phyloP scores from a whole-genome alignment of 2,797 vertebrate species.

The Nannoperca obscura region DNA sequence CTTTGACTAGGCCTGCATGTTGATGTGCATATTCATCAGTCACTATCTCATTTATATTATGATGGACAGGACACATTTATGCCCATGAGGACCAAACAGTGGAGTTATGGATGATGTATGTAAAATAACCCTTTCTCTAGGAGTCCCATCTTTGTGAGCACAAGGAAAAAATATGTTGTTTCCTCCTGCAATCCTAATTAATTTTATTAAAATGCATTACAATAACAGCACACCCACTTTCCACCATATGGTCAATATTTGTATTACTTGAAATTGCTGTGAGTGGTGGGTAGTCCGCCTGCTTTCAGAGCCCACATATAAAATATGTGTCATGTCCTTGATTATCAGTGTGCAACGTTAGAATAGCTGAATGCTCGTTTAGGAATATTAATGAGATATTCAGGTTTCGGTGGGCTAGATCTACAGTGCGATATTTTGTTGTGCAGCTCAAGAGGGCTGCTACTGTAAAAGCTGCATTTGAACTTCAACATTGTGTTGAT shows the following conservation, averaged over 20 bases:
- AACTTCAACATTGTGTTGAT: constrained; percentile 23
- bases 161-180: constrained; percentile 27
- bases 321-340: constrained; percentile 52
- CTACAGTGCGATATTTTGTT: background rate
- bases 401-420: constrained; percentile 16
- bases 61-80: constrained; percentile 14
- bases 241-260: constrained; percentile 66
- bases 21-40: background rate
- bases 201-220: constrained; percentile 58
- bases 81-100: background rate
- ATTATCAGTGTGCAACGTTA: constrained; percentile 34
- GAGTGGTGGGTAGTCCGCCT: constrained; percentile 50
- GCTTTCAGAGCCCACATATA: constrained; percentile 44
- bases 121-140: constrained; percentile 25
- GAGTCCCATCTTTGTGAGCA: constrained; percentile 15
- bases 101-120: constrained; percentile 30
- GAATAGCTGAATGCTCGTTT: constrained; percentile 40
- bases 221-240: constrained; percentile 53
- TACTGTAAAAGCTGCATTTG: constrained; percentile 29
- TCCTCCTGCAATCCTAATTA: constrained; percentile 29
- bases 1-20: background rate
- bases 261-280: constrained; percentile 46
- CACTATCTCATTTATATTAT: constrained; percentile 12
- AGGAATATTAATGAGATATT: constrained; percentile 46
- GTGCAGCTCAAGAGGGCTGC: constrained; percentile 6